Evolutionary conservation across 2,113 vertebrate genomes (phyloP), one percentile per base, ranked within the genome.

Genomic region (Macquaria australasica): DNA sequence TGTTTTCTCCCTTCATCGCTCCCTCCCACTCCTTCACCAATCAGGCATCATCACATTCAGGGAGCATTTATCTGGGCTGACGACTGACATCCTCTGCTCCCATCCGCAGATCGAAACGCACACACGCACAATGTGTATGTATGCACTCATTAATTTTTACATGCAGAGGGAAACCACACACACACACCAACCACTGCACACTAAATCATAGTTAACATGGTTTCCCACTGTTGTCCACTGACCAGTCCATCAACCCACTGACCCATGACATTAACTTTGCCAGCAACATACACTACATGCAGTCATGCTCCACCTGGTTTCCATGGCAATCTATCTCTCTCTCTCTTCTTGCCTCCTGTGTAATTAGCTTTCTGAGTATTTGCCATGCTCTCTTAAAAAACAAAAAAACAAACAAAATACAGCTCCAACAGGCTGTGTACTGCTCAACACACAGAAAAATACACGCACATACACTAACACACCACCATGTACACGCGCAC

Each of bases 331-430:
- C n/a, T 16, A 15, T 73, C 75, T 48, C 66, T 64, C 51, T 77
- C 48, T 56, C 48, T 67, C 28, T 72, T 23, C 48, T 25, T 56
- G 53, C n/a, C 41, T 62, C 78, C 55, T 63, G 69, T 60, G 67
- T 91, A 91, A 94, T 94, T 92, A 89, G 82, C 84, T 78, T 56
- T 64, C 37, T 80, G 69, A 69, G 53, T 87, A 78, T 67, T 79
- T 79, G 84, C 83, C 74, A 89, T 60, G 83, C 55, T 68, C 51
- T 51, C 39, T 67, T 87, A 79, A 64, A 73, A 70, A 73, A 80
- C 64, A 76, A 63, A 79, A 31, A 31, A 31, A 31, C 1, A 31
- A 77, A 69, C 39, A n/a, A n/a, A n/a, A n/a, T n/a, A 81, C 37
- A 53, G 60, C 69, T 64, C 16, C 18, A 80, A 71, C 45, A 81